Percentiles rank a stretch among this genome's conserved stretches.
Evolutionary conservation across 2,888 invertebrate genomes (phyloP).

Genomic region (Imbricaverruca yamaguchii): DNA sequence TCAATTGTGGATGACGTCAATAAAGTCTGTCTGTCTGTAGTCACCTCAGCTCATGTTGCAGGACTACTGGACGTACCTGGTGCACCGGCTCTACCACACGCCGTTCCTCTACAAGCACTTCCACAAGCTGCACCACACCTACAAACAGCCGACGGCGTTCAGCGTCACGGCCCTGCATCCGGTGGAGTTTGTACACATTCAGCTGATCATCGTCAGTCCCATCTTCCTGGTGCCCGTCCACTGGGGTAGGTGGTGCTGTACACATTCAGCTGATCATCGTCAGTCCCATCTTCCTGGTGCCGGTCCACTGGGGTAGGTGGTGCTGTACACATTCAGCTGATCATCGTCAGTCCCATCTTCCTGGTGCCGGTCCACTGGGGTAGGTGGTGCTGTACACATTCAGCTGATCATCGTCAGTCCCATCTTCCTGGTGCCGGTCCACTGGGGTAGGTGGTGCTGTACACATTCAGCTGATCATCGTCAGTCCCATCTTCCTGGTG

Average conservation of each 20-base stretch:
- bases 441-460: conserved; percentile 56
- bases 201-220: conserved; percentile 53
- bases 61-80: conserved; percentile 59
- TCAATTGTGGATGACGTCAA: too few species aligned
- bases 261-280: conserved; percentile 55
- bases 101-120: conserved; percentile 61
- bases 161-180: conserved; percentile 68
- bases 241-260: conserved; percentile 55
- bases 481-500: conserved; percentile 54
- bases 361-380: conserved; percentile 58
- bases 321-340: conserved; percentile 52
- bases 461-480: conserved; percentile 54
- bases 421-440: conserved; percentile 55
- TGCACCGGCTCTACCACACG: conserved; percentile 59
- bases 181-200: conserved; percentile 57
- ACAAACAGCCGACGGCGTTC: conserved; percentile 67
- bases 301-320: conserved; percentile 59
- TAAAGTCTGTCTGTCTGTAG: too few species aligned
- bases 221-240: conserved; percentile 57
- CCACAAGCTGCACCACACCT: conserved; percentile 66
- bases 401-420: conserved; percentile 55
- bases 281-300: conserved; percentile 55
- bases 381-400: conserved; percentile 51
- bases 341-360: conserved; percentile 55
- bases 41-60: too few species aligned